Conservation (phyloP, 2,888 invertebrate species). For the Aromia moschata region DNA sequence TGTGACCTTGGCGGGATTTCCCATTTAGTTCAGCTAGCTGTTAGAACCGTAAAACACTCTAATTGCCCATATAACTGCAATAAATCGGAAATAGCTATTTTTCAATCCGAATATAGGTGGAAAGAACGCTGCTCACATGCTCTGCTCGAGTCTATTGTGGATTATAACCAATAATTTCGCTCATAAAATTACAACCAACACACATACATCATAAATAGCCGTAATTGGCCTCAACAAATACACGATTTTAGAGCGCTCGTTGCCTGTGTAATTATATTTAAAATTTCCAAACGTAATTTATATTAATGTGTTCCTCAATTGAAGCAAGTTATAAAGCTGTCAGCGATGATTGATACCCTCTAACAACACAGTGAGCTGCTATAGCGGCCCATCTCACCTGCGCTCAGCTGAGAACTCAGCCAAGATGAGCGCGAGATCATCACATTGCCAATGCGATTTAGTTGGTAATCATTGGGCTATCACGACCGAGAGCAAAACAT, state of each 20-base stretch:
- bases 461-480: conserved; percentile 52
- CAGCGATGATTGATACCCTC: conserved; percentile 57
- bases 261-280: conserved; percentile 55
- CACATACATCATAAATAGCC: conserved; percentile 41
- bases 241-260: conserved; percentile 49
- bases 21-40: conserved; percentile 28
- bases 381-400: conserved; percentile 31
- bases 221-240: conserved; percentile 53
- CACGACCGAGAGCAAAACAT: conserved; percentile 37
- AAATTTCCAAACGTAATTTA: conserved; percentile 56
- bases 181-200: conserved; percentile 37
- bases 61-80: conserved; percentile 30
- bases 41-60: conserved; percentile 36
- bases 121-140: conserved; percentile 20
- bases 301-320: conserved; percentile 57
- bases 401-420: conserved; percentile 24
- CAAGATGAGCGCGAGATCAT: conserved; percentile 21
- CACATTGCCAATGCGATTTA: conserved; percentile 37
- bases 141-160: conserved; percentile 23
- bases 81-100: conserved; percentile 33
- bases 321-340: conserved; percentile 58
- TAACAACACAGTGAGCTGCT: conserved; percentile 50
- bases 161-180: conserved; percentile 38
- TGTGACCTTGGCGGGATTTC: conserved; percentile 17
- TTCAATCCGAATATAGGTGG: conserved; percentile 27